Base-by-base conservation (phyloP, 53 echinoderm and acorn worm species). In the Apostichopus leukothele region DNA sequence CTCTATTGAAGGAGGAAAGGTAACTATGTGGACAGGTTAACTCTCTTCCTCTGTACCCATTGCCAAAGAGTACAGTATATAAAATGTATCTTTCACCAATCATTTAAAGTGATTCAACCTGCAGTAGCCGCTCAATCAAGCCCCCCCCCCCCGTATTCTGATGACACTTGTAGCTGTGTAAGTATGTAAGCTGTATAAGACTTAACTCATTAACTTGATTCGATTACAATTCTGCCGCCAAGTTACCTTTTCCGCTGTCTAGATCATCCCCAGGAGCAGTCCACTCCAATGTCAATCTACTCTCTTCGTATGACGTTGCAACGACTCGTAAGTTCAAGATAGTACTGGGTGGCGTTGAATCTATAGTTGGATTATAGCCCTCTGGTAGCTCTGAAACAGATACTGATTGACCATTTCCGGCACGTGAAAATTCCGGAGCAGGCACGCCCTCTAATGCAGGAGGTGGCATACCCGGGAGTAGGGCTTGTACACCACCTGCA, bases 251-350 rank as follows among this genome's bases (percentile, higher is more conserved):
- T 59, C 96, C 96, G 16, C 76, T 86, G 86, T 96, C 96, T 7
- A 94, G 86, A 90, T 96, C 95, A 84, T 93, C 95, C 8, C 95
- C 95, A 5, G 95, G 90, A 22, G 95, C 95, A 4, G 91, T 92
- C 96, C 94, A 96, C 4, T 59, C 63, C 74, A 96, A 14, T 6
- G 86, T 79, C 51, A 88, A 89, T 4, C 84, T 39, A 11, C 21
- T 22, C 7, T 96, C 57, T 11, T 90, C 83, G 78, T 92, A 79
- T 4, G 90, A 91, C 26, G 91, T 79, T 52, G 53, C n/a, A 4
- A 55, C 57, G 25, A 83, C 83, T 55, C 83, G 53, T 61, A 83
- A 55, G 22, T 83, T 55, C 13, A 20, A 5, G 18, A 83, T 83
- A 19, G 59, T 54, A 83, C 83, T 83, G 5, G 83, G 83, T 20